Evolutionary conservation across 2,797 vertebrate species (phyloP), one percentile per base, ranked within the genome.

Genomic region (Xenops minutus): DNA sequence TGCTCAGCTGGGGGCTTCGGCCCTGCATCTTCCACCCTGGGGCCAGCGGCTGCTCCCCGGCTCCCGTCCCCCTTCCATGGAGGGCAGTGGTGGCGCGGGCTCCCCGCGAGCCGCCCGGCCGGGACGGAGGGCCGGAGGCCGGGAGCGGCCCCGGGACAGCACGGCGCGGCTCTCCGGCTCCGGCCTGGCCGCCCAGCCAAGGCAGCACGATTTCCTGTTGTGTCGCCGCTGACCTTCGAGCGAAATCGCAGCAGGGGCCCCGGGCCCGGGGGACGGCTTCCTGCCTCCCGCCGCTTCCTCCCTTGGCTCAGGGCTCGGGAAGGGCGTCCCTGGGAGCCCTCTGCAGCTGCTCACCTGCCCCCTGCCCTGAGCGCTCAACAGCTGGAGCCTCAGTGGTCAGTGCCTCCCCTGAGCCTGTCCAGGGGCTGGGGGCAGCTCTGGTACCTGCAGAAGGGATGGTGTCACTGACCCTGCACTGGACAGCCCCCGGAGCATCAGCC

Each of bases 61-160:
- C 83, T 88, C 95, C 97, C 32, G 95, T 94, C 87, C 89, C 92
- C 96, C 92, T 96, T 97, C 98, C 98, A 98, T 98, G 97, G 97
- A 96, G 97, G 88, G 92, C 41, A 36, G 92, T 3, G 93, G 88
- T 92, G 88, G 58, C 10, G 95, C 67, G 89, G 92, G 88, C 7
- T 64, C 55, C 76, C 92, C 46, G 32, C 17, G 15, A 81, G 91
- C 63, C 32, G 7, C 75, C 62, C 73, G 36, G 87, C 30, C 4
- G 8, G 63, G 82, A 17, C 29, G 11, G 84, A 58, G 63, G 36
- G 64, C 52, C 12, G 6, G 81, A 48, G 55, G 77, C 75, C 27
- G 1, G 89, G 46, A 78, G 55, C 14, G 14, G 61, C 71, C 85
- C 89, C 2, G 5, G 64, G 46, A n/a, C 88, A 4, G 80, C 74